Evolutionary conservation across 1,140 invertebrate species (phyloP).

Genomic region (Ostrea denselamellosa): DNA sequence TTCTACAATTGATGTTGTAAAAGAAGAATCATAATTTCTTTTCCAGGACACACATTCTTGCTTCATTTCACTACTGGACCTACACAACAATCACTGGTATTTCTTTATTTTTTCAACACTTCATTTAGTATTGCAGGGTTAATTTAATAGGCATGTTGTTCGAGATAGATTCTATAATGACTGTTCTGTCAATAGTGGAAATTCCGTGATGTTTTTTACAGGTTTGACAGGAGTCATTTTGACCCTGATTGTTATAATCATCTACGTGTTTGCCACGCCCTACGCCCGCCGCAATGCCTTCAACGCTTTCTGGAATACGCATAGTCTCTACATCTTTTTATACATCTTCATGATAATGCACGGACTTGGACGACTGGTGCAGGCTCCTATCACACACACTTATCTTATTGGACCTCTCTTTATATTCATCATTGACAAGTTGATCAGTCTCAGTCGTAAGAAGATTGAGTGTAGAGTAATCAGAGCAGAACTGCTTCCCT

Average conservation of each 20-base stretch:
- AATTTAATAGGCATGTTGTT: not conserved
- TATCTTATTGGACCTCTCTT: slow-evolving; percentile 96
- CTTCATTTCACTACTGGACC: slow-evolving; percentile 73
- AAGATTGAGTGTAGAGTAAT: slow-evolving; percentile 93
- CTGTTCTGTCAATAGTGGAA: not conserved
- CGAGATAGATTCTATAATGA: not conserved
- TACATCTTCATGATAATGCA: slow-evolving; percentile 95
- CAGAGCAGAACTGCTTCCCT: slow-evolving; percentile 97
- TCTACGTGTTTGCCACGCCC: slow-evolving; percentile 98
- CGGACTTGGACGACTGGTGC: slow-evolving; percentile 88
- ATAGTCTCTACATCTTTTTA: slow-evolving; percentile 93
- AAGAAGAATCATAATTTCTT: not conserved
- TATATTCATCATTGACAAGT: slow-evolving; percentile 93
- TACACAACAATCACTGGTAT: slow-evolving; percentile 71
- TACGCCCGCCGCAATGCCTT: slow-evolving; percentile 90
- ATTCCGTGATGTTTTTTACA: slow-evolving; percentile 72
- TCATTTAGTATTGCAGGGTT: not conserved
- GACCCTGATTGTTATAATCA: slow-evolving; percentile 95
- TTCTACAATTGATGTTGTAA: too few species aligned
- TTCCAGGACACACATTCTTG: slow-evolving; percentile 66
- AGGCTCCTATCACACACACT: slow-evolving; percentile 91
- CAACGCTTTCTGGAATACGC: slow-evolving; percentile 92
- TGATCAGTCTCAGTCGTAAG: slow-evolving; percentile 86
- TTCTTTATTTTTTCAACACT: not conserved
- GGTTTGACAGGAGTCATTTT: slow-evolving; percentile 94